Base-by-base conservation (phyloP, 2,888 invertebrate species). In the Tenthredo scrophulariae region DNA sequence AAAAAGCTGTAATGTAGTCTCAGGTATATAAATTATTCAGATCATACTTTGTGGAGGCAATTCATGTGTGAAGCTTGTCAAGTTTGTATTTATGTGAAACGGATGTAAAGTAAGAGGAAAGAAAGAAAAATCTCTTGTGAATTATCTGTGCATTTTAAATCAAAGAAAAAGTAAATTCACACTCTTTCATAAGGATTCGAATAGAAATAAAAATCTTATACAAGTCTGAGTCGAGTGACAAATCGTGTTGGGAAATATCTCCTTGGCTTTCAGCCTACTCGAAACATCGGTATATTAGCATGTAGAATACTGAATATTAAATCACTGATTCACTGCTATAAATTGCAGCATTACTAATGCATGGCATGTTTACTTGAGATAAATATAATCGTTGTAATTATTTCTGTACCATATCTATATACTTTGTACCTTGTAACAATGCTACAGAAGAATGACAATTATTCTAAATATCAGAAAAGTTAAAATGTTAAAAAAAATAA, bases 281-380 rank as follows among this genome's bases (percentile, higher is more conserved):
- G 1, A 67, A 29, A 29, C 22, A 67, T 5, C 50, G 22, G 43
- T 33, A 83, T 29, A 62, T 15, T 33, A 22, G 10, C 54, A 62
- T 80, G n/a, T 80, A 58, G 58, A 54, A 77, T 29, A 22, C 54
- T 26, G 33, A 80, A 80, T 54, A 46, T 43, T 58, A 40, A 83
- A 83, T 83, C 46, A 67, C 29, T 83, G 83, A 83, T 67, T 83
- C 83, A 83, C 67, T 22, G 46, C 83, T 83, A 83, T 83, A 83
- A 83, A 83, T 83, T 80, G 58, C 80, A 9, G 33, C 54, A 77
- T 77, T 37, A 29, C 54, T 77, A 46, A 54, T 54, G n/a, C 74
- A 77, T 9, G 33, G 18, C 29, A 50, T 58, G 26, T 40, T 40
- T 40, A 37, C 58, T 62, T 22, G 26, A 18, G 37, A 80, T 80